Conservation (phyloP, 2,113 vertebrate genomes). For the Amazona vittata region DNA sequence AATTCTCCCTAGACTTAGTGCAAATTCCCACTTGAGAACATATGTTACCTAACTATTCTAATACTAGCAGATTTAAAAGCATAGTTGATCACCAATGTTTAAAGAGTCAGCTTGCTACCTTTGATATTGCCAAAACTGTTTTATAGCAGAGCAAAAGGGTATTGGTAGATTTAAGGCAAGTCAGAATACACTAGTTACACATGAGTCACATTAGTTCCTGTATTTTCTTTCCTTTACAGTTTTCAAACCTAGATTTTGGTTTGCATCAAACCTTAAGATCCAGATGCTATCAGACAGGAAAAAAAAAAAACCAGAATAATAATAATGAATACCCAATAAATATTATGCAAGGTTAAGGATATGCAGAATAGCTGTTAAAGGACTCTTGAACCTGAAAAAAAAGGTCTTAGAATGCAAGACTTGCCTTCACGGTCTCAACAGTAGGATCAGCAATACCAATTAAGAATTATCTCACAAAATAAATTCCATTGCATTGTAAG, state of each 20-base stretch:
- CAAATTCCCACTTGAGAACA: neutral
- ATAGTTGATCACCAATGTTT: neutral
- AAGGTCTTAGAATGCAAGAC: neutral
- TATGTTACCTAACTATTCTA: neutral
- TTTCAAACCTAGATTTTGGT: neutral
- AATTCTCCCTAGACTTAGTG: neutral
- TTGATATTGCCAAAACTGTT: neutral
- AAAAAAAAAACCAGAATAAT: rapidly evolving
- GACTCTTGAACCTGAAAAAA: neutral
- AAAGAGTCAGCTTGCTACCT: neutral
- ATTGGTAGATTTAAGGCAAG: neutral
- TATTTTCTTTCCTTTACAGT: neutral
- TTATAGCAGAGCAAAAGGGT: neutral
- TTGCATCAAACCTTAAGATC: neutral
- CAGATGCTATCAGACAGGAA: neutral
- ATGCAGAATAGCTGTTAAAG: neutral
- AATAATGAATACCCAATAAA: neutral
- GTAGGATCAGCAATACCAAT: neutral
- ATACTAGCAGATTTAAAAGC: neutral
- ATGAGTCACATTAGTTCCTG: neutral
- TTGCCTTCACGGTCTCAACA: neutral
- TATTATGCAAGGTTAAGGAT: neutral
- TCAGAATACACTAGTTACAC: neutral
- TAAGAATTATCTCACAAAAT: neutral
- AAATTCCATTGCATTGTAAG: neutral